Conservation (phyloP, 1,140 invertebrate species). For the Brachionus plicatilis region DNA sequence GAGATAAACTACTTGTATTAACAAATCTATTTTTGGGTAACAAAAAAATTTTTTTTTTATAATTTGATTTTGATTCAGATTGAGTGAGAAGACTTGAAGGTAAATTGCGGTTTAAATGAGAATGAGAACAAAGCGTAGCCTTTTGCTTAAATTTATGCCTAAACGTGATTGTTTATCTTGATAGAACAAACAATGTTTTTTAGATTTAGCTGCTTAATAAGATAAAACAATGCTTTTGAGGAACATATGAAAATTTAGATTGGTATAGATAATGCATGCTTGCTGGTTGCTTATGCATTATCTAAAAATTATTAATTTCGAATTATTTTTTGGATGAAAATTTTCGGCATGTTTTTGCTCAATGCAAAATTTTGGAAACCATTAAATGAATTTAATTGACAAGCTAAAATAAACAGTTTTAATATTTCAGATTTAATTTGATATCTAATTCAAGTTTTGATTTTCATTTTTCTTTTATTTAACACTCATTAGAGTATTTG, state of each 20-base stretch:
- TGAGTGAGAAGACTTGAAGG: neutral
- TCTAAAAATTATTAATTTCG: neutral
- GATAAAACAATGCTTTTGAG: neutral
- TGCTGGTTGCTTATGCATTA: neutral
- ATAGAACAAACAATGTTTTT: constrained; percentile 1
- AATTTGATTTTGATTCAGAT: neutral
- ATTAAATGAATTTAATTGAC: neutral
- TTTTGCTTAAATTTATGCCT: neutral
- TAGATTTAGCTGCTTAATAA: neutral
- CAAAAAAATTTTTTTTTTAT: neutral
- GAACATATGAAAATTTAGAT: neutral
- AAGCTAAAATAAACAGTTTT: neutral
- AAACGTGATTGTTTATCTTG: neutral
- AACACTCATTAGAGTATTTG: neutral
- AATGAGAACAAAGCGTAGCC: neutral
- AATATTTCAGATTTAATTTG: neutral
- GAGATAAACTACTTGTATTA: neutral
- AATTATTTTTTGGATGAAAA: neutral
- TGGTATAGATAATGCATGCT: neutral
- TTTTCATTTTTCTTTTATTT: neutral
- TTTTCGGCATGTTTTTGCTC: neutral
- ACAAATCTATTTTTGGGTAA: neutral
- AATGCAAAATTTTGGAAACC: neutral
- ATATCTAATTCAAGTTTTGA: neutral
- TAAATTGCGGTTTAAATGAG: neutral